These are phyloP conservation scores for Ceratosolen fusciceps DNA, from an alignment of 1,140 invertebrate genomes.

Conservation along the genomic window DNA sequence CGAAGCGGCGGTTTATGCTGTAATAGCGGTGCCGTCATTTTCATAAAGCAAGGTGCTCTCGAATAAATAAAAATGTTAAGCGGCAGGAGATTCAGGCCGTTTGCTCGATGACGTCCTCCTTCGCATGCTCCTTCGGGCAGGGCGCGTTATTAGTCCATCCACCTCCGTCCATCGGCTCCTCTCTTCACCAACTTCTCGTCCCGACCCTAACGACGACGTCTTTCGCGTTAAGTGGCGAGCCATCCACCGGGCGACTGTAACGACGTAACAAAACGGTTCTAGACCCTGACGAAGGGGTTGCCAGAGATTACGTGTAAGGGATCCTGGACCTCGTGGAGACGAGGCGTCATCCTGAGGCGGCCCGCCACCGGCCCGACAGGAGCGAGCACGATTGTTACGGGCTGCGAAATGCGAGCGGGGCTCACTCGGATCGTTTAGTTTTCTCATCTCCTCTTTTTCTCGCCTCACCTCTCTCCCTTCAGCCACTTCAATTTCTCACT, in stretches of 20 bases:
- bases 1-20: too few relatives aligned
- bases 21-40: too few relatives aligned
- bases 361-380: neutral
- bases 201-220: slow-evolving; percentile 56
- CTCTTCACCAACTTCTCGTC: too few relatives aligned
- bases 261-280: slow-evolving; percentile 49
- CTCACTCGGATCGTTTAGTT: neutral
- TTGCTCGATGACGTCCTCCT: neutral
- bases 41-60: neutral
- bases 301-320: neutral
- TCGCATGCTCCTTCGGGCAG: too few relatives aligned
- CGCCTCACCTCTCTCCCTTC: too few relatives aligned
- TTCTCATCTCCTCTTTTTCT: slow-evolving; percentile 4
- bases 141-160: too few relatives aligned
- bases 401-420: slow-evolving; percentile 1
- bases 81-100: neutral
- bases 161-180: too few relatives aligned
- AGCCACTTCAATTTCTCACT: neutral
- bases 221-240: slow-evolving; percentile 60
- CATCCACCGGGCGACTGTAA: slow-evolving; percentile 54
- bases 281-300: slow-evolving; percentile 51
- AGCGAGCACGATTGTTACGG: slow-evolving; percentile 32
- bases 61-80: neutral
- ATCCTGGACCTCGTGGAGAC: slow-evolving; percentile 15
- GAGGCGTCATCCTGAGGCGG: slow-evolving; percentile 41